Evolutionary conservation across 2,888 invertebrate species (phyloP).

Genomic region (Aphidius colemani): DNA sequence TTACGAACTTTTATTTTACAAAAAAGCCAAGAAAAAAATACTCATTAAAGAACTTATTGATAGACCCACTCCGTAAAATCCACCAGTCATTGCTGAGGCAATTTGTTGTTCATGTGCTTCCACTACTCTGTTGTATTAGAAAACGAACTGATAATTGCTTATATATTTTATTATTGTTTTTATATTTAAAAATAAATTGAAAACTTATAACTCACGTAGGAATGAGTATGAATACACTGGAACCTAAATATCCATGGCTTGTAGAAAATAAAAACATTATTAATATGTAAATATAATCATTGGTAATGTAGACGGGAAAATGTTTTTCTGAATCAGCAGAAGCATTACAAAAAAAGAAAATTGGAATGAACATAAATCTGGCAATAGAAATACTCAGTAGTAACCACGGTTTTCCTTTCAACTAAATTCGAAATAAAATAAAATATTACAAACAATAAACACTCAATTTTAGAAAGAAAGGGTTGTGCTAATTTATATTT

Average conservation of each 20-base stretch:
- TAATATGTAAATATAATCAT: too few relatives aligned
- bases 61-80: constrained; percentile 83
- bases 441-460: not conserved
- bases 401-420: too few relatives aligned
- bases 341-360: too few relatives aligned
- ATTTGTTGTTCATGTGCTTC: constrained; percentile 82
- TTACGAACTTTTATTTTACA: constrained; percentile 59
- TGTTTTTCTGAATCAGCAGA: too few relatives aligned
- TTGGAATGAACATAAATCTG: too few relatives aligned
- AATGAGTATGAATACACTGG: too few relatives aligned
- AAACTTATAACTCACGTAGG: too few relatives aligned
- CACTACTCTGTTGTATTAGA: constrained; percentile 68
- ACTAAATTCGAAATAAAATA: constrained; percentile 43
- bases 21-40: constrained; percentile 69
- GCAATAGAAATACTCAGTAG: too few relatives aligned
- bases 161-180: constrained; percentile 1
- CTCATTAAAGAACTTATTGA: constrained; percentile 82
- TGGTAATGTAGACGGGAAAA: too few relatives aligned
- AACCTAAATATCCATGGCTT: too few relatives aligned
- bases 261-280: too few relatives aligned
- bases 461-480: too few relatives aligned
- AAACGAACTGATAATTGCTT: constrained; percentile 18
- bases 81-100: constrained; percentile 85
- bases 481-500: not conserved
- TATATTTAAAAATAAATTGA: not conserved